Conservation (phyloP, 2,113 vertebrate genomes). For the Odontophorus gujanensis region DNA sequence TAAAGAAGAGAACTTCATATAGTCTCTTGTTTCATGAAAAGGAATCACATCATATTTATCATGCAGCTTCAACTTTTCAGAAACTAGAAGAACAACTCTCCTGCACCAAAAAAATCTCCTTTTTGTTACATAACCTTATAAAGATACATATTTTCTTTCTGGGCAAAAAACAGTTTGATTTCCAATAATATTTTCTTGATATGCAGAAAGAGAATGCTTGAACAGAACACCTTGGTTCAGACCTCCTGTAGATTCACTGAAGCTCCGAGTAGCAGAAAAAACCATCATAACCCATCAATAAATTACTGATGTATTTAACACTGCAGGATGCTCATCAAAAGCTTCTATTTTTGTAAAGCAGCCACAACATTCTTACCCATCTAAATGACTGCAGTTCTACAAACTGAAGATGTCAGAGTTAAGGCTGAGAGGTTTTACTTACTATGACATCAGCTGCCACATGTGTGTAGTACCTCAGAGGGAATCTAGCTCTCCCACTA, state of each 20-base stretch:
- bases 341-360: neutral
- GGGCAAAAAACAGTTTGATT: neutral
- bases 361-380: neutral
- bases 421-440: neutral
- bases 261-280: neutral
- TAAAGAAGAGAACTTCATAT: neutral
- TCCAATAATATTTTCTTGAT: neutral
- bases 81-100: neutral
- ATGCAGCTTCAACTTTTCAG: neutral
- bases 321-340: neutral
- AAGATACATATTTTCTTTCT: neutral
- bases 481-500: neutral
- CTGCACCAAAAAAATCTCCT: neutral
- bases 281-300: neutral
- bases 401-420: neutral
- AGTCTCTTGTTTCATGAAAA: neutral
- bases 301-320: neutral
- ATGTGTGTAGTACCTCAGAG: neutral
- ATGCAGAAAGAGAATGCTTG: neutral
- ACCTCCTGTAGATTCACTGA: neutral
- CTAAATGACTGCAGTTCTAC: neutral
- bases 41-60: neutral
- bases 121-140: neutral
- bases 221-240: neutral
- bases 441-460: neutral